Evolutionary conservation across 2,888 invertebrate species (phyloP), one percentile per base, ranked within the genome.

Genomic region (Trisateles emortualis): DNA sequence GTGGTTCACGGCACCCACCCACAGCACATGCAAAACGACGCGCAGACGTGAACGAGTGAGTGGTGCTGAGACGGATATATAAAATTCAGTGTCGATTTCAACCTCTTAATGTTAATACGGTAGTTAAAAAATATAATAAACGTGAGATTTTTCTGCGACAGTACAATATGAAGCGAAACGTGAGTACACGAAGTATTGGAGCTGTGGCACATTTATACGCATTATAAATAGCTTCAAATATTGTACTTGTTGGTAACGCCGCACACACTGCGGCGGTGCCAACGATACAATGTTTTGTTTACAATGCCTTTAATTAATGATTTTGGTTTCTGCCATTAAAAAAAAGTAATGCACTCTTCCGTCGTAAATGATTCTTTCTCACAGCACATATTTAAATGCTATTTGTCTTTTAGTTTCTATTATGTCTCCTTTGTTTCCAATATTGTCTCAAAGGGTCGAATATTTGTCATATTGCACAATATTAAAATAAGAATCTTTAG

Each of bases 151-250:
- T 62, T 66, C 58, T 60, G 71, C 68, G 81, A 77, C 72, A 74
- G 68, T 68, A 77, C 78, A 79, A 77, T 74, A 92, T 92, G 92
- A 92, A 92, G 83, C 86, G 92, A 80, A 92, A 92, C 74, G 92
- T 92, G 79, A 92, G 92, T 92, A 90, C 73, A 68, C 49, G 58
- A 48, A 49, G 45, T 59, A 49, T 65, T 62, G 51, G 57, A 54
- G 38, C 58, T 22, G 49, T 52, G 54, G 39, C 62, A 64, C 67
- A 67, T 57, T 49, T 68, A 52, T 54, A 57, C 63, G 61, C 44
- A 57, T 68, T 78, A 78, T 74, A 78, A 78, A 78, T 81, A 76
- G 72, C 60, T 61, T 52, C 35, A 26, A 64, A 72, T 68, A 76
- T 72, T 67, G 67, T 68, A 60, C 63, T 72, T 74, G 78, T 79